Evolutionary conservation across 2,888 invertebrate genomes (phyloP), one percentile per base, ranked within the genome.

Genomic region (Chromoteleia sp.): DNA sequence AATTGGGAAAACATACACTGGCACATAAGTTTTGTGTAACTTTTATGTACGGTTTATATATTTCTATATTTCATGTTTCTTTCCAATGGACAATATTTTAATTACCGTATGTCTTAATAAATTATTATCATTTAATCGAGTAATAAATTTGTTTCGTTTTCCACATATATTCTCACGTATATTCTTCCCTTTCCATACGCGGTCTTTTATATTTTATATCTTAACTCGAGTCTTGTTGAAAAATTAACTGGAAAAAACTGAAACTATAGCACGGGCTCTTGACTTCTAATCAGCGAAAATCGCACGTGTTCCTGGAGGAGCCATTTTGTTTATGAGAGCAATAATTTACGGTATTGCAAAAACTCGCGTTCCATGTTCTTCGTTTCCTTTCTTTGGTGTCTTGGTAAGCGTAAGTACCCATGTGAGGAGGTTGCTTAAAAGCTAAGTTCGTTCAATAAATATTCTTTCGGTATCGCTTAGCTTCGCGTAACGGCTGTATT

Each of bases 401-500:
- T n/a, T 56, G 21, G 70, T 50, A 25, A 67, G 41, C 14, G 54
- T 12, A 71, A 50, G 59, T 67, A 67, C 39, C 56, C 73, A 73
- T 68, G 73, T 45, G 68, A 56, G 68, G 39, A 79, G 45, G 63
- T 50, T 79, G 70, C 76, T 82, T 82, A 82, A 79, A 82, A 79
- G 79, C 79, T 58, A 61, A 65, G 58, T 52, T 74, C 63, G 61
- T 80, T 17, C 76, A 43, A 79, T 82, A 82, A 82, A 82, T 82
- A 82, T 52, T 73, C 68, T 73, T 79, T 71, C 61, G 74, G 76
- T 67, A 76, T 76, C 70, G 50, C 65, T 80, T 73, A 70, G 54
- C 74, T 73, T 61, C 70, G 30, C 21, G 67, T 75, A 82, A 82
- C 73, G 70, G 73, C 54, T 54, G 56, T 30, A 56, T 67, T 83